Conservation (phyloP, 2,888 invertebrate genomes). For the Tenthredo amoena region DNA sequence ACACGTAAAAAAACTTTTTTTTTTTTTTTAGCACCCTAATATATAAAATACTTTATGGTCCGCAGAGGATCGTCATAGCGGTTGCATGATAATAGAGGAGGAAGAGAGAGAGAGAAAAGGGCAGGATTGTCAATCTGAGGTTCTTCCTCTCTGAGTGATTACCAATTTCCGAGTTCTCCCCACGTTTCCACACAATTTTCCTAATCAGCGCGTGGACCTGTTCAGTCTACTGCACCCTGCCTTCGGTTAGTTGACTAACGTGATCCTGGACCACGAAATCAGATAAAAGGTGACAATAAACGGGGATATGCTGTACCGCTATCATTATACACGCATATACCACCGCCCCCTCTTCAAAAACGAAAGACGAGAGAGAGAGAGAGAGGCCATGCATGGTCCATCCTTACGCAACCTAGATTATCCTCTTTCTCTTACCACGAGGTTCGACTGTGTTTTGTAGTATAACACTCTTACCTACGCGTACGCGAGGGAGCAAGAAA, state of each 20-base stretch:
- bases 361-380: constrained; percentile 5
- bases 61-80: background rate
- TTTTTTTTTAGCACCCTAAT: too few species aligned
- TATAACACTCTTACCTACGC: constrained; percentile 32
- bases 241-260: background rate
- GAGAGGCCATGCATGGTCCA: constrained; percentile 23
- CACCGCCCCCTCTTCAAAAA: background rate
- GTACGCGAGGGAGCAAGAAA: constrained; percentile 28
- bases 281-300: constrained; percentile 44
- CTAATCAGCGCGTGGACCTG: background rate
- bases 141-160: too few species aligned
- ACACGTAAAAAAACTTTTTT: too few species aligned
- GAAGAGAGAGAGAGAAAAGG: background rate
- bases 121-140: too few species aligned
- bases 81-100: background rate
- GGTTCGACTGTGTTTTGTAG: constrained; percentile 41
- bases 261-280: background rate
- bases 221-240: background rate
- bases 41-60: background rate
- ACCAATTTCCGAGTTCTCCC: too few species aligned
- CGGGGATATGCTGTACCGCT: background rate
- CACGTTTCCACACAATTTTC: too few species aligned
- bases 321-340: background rate
- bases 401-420: constrained; percentile 48
- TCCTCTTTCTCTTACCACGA: constrained; percentile 33